A percentile compares a stretch with the other conserved stretches of the same genome.
phyloP scores from a whole-genome alignment of 2,888 invertebrate species.

The Volucella inanis region DNA sequence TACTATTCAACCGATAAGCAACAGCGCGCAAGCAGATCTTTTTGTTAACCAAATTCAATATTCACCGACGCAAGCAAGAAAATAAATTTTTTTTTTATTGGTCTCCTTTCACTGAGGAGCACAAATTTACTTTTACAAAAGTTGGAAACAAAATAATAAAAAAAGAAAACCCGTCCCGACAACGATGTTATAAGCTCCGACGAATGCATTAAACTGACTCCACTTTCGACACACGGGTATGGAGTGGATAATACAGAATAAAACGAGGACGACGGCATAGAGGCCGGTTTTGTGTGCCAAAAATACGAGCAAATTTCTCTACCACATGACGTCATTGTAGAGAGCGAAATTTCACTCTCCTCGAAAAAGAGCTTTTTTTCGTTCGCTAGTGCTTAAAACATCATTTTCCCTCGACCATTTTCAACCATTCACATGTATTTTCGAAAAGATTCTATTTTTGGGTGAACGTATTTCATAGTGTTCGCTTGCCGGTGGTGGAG shows the following conservation, averaged over 20 bases:
- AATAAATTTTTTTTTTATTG: not conserved
- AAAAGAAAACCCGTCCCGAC: constrained; percentile 10
- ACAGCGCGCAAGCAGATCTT: not conserved
- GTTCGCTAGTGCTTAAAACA: not conserved
- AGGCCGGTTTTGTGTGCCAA: constrained; percentile 64
- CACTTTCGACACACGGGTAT: constrained; percentile 18
- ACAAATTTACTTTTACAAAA: not conserved
- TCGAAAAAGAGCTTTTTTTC: constrained; percentile 39
- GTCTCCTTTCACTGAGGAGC: not conserved
- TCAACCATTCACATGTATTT: constrained; percentile 35
- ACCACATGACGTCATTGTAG: constrained; percentile 69
- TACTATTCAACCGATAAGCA: constrained; percentile 52
- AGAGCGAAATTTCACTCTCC: constrained; percentile 21
- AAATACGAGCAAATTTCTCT: constrained; percentile 33
- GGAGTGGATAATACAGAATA: not conserved
- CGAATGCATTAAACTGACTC: constrained; percentile 71
- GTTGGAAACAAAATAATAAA: constrained; percentile 4
- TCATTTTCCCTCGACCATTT: constrained; percentile 10
- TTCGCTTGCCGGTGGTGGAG: not conserved
- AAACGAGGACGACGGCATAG: constrained; percentile 25
- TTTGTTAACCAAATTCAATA: constrained; percentile 47
- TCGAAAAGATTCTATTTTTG: constrained; percentile 65
- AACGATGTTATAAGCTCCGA: constrained; percentile 50
- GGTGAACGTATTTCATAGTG: constrained; percentile 13
- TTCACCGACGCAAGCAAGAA: not conserved